Evolutionary conservation across 2,888 invertebrate genomes (phyloP).

Genomic region (Epinotia ramella): DNA sequence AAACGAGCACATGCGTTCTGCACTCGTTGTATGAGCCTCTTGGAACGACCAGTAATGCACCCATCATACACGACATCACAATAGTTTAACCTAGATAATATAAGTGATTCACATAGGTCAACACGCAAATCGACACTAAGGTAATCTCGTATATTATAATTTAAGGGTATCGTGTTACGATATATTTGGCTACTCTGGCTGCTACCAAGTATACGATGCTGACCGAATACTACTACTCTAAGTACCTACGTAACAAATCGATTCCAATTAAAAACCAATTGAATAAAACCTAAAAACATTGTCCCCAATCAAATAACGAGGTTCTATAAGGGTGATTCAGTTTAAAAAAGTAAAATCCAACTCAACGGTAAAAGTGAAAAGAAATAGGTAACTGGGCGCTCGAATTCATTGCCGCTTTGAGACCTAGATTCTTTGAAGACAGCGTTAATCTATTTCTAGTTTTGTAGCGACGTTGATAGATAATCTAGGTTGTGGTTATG

Average conservation of each 20-base stretch:
- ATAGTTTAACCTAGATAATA: too few relatives aligned
- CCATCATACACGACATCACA: too few relatives aligned
- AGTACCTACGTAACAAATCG: not conserved
- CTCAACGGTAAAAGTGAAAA: constrained; percentile 1
- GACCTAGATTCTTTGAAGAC: constrained; percentile 12
- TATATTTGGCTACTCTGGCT: too few relatives aligned
- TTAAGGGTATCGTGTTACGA: too few relatives aligned
- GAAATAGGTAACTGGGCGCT: constrained; percentile 26
- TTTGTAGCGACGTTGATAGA: not conserved
- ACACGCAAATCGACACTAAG: too few relatives aligned
- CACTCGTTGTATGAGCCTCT: too few relatives aligned
- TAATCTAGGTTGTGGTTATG: not conserved
- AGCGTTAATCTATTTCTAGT: constrained; percentile 12
- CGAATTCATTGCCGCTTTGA: not conserved
- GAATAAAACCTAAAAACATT: not conserved
- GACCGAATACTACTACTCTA: too few relatives aligned
- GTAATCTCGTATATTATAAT: too few relatives aligned
- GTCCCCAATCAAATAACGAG: not conserved
- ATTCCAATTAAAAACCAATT: not conserved
- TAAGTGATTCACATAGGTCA: too few relatives aligned
- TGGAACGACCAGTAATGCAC: too few relatives aligned
- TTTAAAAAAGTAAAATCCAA: constrained; percentile 13
- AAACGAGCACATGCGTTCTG: too few relatives aligned
- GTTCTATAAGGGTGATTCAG: not conserved
- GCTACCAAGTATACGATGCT: too few relatives aligned